phyloP scores from a whole-genome alignment of 2,797 vertebrate species.

The Tragelaphus oryx region DNA sequence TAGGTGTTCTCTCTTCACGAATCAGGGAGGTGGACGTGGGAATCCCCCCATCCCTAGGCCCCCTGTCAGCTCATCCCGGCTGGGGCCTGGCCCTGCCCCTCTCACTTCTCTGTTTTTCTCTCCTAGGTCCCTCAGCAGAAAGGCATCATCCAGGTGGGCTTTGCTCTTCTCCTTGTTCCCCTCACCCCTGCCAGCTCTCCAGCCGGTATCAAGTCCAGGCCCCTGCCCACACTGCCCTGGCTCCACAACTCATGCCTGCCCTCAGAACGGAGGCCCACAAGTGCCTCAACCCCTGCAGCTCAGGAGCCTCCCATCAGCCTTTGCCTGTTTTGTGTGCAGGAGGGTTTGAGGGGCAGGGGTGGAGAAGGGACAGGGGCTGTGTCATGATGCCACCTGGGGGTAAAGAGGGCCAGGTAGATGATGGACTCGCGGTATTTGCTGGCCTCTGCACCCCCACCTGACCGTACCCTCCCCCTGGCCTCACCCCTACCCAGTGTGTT shows the following conservation, averaged over 20 bases:
- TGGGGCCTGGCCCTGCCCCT: not conserved
- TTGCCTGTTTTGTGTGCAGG: not conserved
- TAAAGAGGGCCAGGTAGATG: not conserved
- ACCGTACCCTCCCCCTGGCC: accelerated
- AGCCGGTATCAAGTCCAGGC: not conserved
- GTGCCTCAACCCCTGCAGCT: not conserved
- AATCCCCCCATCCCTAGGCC: not conserved
- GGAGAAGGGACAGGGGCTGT: not conserved
- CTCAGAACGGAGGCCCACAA: not conserved
- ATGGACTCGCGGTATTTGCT: not conserved
- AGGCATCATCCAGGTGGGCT: slow-evolving; percentile 79
- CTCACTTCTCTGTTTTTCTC: slow-evolving; percentile 57
- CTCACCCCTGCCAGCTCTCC: not conserved
- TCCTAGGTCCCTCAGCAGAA: slow-evolving; percentile 73
- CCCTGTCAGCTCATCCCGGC: not conserved
- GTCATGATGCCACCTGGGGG: not conserved
- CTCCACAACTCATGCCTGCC: not conserved
- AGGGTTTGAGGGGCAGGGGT: not conserved
- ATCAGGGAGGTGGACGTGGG: not conserved
- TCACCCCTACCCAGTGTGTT: slow-evolving; percentile 82
- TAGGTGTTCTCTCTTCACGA: not conserved
- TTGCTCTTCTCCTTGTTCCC: not conserved
- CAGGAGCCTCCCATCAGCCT: not conserved
- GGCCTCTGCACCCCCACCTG: not conserved
- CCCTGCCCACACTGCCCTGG: slow-evolving; percentile 2